phyloP scores from a whole-genome alignment of 53 echinoderm and acorn worm species.

The Apostichopus leukothele region DNA sequence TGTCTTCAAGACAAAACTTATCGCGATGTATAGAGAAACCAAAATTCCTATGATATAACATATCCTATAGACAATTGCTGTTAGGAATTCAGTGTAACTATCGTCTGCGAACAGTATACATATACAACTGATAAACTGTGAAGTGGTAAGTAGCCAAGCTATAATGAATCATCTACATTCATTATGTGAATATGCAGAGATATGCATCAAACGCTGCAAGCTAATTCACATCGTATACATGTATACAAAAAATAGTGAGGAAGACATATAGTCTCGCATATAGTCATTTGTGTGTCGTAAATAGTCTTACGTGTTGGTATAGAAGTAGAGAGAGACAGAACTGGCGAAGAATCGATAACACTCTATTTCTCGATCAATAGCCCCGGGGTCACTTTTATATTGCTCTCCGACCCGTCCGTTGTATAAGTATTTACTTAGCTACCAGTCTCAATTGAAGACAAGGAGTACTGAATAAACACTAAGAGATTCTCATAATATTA shows the following conservation, averaged over 20 bases:
- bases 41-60: no score
- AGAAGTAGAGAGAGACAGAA: not conserved
- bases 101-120: no score
- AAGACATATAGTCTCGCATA: not conserved
- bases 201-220: not conserved
- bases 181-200: not conserved
- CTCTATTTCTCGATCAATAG: conserved; percentile 12
- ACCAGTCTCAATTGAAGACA: no score
- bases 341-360: not conserved
- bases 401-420: not conserved
- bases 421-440: no score
- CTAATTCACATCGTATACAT: not conserved
- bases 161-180: not conserved
- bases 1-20: no score
- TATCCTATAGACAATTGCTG: no score
- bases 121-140: no score
- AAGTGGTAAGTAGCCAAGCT: no score
- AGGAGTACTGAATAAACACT: no score
- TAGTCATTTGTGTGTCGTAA: not conserved
- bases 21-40: no score
- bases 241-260: not conserved
- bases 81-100: no score
- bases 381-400: conserved; percentile 30
- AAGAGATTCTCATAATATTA: no score
- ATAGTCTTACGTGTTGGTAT: not conserved